Evolutionary conservation across 2,888 invertebrate genomes (phyloP).

Genomic region (Pecten maximus): DNA sequence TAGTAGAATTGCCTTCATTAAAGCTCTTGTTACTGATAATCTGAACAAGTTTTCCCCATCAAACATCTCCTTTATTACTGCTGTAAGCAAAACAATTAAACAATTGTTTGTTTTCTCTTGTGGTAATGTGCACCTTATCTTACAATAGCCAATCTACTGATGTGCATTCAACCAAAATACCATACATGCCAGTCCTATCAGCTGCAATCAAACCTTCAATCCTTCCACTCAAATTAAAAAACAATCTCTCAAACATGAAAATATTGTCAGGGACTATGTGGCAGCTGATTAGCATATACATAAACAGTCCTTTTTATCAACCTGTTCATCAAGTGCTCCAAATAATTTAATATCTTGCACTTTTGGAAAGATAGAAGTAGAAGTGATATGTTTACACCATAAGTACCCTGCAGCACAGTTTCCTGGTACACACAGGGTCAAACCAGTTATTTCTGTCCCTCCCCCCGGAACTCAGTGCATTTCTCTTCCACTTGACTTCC

Average conservation of each 20-base stretch:
- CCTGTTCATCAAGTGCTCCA: constrained; percentile 16
- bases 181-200: neutral
- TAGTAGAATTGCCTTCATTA: neutral
- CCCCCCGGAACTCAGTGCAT: constrained; percentile 1
- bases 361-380: neutral
- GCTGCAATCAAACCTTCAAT: neutral
- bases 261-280: neutral
- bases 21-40: neutral
- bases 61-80: neutral
- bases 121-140: neutral
- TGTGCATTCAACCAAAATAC: constrained; percentile 26
- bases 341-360: constrained; percentile 12
- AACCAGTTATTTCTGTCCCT: neutral
- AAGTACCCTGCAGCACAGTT: neutral
- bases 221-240: constrained; percentile 8
- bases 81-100: neutral
- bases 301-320: neutral
- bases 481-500: constrained; percentile 6
- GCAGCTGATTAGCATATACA: neutral
- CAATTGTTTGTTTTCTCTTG: neutral
- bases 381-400: neutral
- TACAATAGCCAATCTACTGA: constrained; percentile 1
- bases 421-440: constrained; percentile 27
- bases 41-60: neutral
- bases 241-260: constrained; percentile 12